Conservation (phyloP, 2,888 invertebrate species). For the Epinotia demarniana region DNA sequence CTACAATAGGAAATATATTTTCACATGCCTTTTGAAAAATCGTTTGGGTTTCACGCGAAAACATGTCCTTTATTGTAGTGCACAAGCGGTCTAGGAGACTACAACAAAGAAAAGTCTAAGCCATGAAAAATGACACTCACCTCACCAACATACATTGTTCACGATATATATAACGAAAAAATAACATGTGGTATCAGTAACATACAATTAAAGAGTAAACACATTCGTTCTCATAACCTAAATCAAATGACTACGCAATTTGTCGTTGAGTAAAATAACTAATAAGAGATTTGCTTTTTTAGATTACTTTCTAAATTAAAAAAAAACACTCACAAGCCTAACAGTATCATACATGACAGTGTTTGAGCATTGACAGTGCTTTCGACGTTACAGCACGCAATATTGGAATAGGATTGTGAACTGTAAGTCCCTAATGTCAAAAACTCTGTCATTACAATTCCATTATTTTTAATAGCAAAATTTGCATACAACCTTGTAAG, state of each 20-base stretch:
- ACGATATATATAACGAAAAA: not conserved
- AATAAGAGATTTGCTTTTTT: not conserved
- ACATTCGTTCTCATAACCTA: conserved; percentile 8
- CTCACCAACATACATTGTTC: conserved; percentile 21
- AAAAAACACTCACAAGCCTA: not conserved
- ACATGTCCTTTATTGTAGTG: not conserved
- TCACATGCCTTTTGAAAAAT: not conserved
- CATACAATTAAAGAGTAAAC: not conserved
- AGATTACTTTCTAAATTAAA: not conserved
- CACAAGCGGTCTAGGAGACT: conserved; percentile 25
- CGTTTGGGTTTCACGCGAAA: not conserved
- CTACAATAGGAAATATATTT: not conserved
- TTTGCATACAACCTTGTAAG: not conserved
- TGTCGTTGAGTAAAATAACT: not conserved
- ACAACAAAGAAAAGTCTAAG: conserved; percentile 20
- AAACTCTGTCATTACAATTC: not conserved
- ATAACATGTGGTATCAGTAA: not conserved
- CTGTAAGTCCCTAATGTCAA: not conserved
- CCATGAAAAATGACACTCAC: conserved; percentile 8
- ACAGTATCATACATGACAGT: not conserved
- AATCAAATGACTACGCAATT: conserved; percentile 7
- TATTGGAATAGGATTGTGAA: not conserved
- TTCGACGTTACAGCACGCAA: not conserved
- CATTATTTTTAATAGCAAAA: not conserved
- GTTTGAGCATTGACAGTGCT: not conserved